Evolutionary conservation across 92 coral and sea anemone genomes (phyloP), one percentile per base, ranked within the genome.

Genomic region (Zoanthus sansibaricus): DNA sequence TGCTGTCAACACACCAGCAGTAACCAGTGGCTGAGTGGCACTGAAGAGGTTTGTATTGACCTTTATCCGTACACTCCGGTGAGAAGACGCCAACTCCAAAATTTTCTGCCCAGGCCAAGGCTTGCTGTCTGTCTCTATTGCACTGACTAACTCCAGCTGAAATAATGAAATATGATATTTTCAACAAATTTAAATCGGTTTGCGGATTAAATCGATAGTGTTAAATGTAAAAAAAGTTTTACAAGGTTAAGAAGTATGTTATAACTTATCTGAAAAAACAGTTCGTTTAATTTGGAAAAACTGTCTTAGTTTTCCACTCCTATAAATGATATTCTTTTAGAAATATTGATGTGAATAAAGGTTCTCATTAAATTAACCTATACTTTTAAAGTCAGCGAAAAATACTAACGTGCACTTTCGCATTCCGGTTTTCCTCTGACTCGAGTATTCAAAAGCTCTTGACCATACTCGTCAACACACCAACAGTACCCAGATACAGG

Each of bases 1-100:
- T 71, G 52, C 51, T 48, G 79, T 95, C 96, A 5, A 96, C 93
- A 88, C 99, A 97, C 99, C 99, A 97, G 71, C 99, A 97, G 85
- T 89, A 93, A 3, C 94, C 94, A 46, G 93, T 95, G 5, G 91
- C 72, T 47, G 89, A 76, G 75, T 97, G 94, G 76, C 99, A 97
- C 87, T 97, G 99, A 51, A 89, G 84, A 3, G 90, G 75, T 55
- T 88, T 82, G 82, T 93, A 94, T 21, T 89, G 77, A 75, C 93
- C 96, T 70, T 91, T 87, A 32, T 48, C n/a, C 32, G 84, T 82
- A 79, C 98, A 94, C 33, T 69, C 86, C 17, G 98, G 98, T 12
- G 95, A 93, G 69, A 94, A 94, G 61, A 86, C 82, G 18, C 91
- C 94, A 42, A 92, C 90, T 59, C 88, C 90, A 51, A 89, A 89